A percentile compares a stretch with the other conserved stretches of the same genome.
phyloP scores from a whole-genome alignment of 2,797 vertebrate genomes.

The Linurgus olivaceus region DNA sequence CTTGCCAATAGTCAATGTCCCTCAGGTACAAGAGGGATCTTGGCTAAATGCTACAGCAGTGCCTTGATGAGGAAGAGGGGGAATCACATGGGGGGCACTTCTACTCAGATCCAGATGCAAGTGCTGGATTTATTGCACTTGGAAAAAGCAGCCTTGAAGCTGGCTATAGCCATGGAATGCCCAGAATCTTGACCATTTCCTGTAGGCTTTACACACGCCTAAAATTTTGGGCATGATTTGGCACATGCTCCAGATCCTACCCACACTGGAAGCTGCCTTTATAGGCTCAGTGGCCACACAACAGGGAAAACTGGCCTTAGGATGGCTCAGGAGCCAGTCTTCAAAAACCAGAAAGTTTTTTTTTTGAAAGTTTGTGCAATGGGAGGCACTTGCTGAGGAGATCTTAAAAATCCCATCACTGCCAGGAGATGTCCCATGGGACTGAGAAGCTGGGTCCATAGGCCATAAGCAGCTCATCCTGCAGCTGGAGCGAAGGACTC shows the following conservation, averaged over 20 bases:
- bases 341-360: background rate
- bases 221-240: background rate
- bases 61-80: background rate
- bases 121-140: background rate
- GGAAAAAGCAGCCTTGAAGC: background rate
- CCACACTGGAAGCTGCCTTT: background rate
- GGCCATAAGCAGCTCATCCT: background rate
- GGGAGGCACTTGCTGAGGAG: background rate
- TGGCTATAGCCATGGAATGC: background rate
- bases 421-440: background rate
- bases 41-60: background rate
- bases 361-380: background rate
- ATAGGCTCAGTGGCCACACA: background rate
- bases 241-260: background rate
- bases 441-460: background rate
- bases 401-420: background rate
- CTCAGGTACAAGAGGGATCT: background rate
- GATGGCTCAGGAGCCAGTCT: background rate
- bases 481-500: background rate
- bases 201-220: background rate
- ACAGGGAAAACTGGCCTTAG: background rate
- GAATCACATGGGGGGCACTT: background rate
- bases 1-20: background rate
- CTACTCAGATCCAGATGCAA: background rate
- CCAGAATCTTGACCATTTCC: background rate